A percentile compares a stretch with the other conserved stretches of the same genome.
phyloP scores from a whole-genome alignment of 2,888 invertebrate species.

The Acrocera orbiculus region DNA sequence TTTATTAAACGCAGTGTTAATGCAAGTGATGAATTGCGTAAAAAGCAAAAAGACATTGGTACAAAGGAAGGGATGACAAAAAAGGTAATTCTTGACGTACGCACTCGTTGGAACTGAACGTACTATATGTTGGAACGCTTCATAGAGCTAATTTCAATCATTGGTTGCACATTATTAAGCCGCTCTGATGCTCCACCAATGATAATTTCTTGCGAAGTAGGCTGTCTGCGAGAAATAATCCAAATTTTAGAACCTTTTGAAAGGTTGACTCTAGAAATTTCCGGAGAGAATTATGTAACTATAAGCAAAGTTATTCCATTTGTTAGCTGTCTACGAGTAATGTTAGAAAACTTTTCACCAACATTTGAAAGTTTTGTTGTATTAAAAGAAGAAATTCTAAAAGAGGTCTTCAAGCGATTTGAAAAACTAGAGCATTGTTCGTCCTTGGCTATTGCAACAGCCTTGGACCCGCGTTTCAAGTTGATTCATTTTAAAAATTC shows the following conservation, averaged over 20 bases:
- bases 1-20: constrained; percentile 6
- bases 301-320: constrained; percentile 8
- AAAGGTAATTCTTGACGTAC: constrained; percentile 8
- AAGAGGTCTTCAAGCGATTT: constrained; percentile 5
- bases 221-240: constrained; percentile 1
- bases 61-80: constrained; percentile 5
- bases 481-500: constrained; percentile 6
- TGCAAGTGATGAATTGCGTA: constrained; percentile 2
- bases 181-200: constrained; percentile 5
- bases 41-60: constrained; percentile 1
- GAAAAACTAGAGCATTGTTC: neutral
- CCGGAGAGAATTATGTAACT: constrained; percentile 8
- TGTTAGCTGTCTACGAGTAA: constrained; percentile 7
- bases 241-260: constrained; percentile 6
- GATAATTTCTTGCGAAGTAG: constrained; percentile 3
- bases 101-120: constrained; percentile 9
- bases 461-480: constrained; percentile 9
- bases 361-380: constrained; percentile 3
- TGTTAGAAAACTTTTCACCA: constrained; percentile 3
- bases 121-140: constrained; percentile 10
- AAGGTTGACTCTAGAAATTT: constrained; percentile 6
- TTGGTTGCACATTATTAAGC: constrained; percentile 4
- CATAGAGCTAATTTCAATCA: constrained; percentile 5
- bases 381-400: constrained; percentile 6
- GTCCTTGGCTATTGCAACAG: constrained; percentile 4